Percentiles rank a stretch among this genome's conserved stretches.
phyloP scores from a whole-genome alignment of 2,888 invertebrate genomes.

The Nemurella pictetii region DNA sequence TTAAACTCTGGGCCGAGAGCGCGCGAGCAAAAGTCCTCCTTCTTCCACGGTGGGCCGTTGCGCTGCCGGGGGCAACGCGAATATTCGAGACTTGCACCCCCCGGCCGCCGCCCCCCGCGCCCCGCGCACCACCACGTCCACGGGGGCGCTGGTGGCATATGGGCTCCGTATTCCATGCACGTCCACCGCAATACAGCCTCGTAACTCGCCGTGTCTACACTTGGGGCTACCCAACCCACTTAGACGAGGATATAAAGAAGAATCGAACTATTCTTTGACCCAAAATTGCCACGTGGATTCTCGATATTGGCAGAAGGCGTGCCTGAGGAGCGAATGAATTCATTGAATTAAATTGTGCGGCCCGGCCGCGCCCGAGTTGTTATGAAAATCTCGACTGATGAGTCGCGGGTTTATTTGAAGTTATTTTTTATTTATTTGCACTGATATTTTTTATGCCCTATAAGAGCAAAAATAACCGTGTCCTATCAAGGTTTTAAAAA shows the following conservation, averaged over 20 bases:
- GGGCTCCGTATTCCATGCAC: constrained; percentile 16
- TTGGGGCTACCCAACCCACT: constrained; percentile 15
- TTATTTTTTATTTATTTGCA: too few species aligned
- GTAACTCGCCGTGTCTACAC: constrained; percentile 32
- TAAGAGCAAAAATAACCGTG: too few species aligned
- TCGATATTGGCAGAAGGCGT: constrained; percentile 23
- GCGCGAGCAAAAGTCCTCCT: neutral
- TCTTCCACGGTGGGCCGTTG: neutral
- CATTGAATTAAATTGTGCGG: constrained; percentile 1
- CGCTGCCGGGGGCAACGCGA: neutral
- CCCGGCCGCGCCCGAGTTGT: too few species aligned
- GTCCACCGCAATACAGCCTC: constrained; percentile 32
- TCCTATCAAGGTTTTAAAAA: too few species aligned
- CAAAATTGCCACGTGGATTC: constrained; percentile 32
- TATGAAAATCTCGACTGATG: too few species aligned
- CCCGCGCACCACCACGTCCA: too few species aligned
- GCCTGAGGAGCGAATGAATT: constrained; percentile 23
- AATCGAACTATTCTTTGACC: constrained; percentile 28
- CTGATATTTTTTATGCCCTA: too few species aligned
- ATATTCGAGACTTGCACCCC: neutral
- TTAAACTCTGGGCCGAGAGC: constrained; percentile 31
- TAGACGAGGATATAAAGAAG: constrained; percentile 29
- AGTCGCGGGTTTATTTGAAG: too few species aligned
- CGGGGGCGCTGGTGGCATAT: neutral
- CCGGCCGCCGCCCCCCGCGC: too few species aligned